These are phyloP conservation scores for Thymelicus sylvestris DNA, from an alignment of 2,888 invertebrate genomes.

Conservation along the genomic window DNA sequence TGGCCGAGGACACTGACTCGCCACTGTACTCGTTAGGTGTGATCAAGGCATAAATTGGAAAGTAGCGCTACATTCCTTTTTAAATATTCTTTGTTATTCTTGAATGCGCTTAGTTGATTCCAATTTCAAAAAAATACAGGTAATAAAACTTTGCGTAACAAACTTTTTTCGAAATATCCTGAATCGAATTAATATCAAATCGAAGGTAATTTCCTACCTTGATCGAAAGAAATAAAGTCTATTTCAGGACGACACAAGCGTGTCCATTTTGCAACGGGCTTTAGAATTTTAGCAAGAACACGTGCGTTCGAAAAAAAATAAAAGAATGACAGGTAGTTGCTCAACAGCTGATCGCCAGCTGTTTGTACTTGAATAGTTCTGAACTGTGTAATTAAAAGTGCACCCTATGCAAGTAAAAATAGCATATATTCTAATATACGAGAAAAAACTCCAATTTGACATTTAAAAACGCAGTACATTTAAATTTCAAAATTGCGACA, in stretches of 20 bases:
- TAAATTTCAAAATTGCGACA: conserved; percentile 13
- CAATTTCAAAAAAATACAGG: conserved; percentile 37
- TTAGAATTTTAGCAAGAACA: conserved; percentile 45
- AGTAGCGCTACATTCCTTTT: conserved; percentile 19
- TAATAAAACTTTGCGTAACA: conserved; percentile 48
- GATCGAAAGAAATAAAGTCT: neutral
- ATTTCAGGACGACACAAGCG: neutral
- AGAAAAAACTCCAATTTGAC: conserved; percentile 19
- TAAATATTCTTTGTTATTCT: conserved; percentile 15
- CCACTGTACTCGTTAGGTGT: too few species aligned
- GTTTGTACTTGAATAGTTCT: conserved; percentile 39
- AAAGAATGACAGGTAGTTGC: conserved; percentile 51
- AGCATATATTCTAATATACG: conserved; percentile 1
- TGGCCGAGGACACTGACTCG: too few species aligned
- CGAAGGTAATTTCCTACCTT: conserved; percentile 1
- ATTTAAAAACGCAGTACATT: conserved; percentile 12
- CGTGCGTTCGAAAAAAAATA: conserved; percentile 49
- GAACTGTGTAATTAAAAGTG: neutral
- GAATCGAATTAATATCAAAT: neutral
- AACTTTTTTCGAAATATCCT: conserved; percentile 40
- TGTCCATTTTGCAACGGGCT: conserved; percentile 45
- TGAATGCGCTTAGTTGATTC: conserved; percentile 44
- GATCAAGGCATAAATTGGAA: too few species aligned
- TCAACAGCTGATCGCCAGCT: conserved; percentile 52
- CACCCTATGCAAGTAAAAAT: neutral